Evolutionary conservation across 1,140 invertebrate species (phyloP), one percentile per base, ranked within the genome.

Genomic region (Matsumurasca onukii): DNA sequence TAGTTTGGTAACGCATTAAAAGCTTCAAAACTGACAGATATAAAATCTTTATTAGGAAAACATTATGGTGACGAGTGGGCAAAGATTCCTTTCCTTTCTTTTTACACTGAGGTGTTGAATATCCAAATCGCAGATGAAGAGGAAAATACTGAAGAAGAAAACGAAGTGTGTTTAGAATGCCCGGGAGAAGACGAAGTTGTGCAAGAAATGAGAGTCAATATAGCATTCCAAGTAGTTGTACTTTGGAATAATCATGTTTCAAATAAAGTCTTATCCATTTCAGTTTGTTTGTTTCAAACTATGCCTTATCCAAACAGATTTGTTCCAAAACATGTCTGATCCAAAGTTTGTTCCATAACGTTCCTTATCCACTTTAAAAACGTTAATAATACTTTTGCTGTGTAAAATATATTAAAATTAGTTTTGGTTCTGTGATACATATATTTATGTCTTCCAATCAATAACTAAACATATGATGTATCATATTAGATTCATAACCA

Each of bases 31-130:
- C 25, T 69, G 20, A 49, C 22, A 27, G 68, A 66, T 31, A 31
- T 69, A 20, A 25, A 65, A 48, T 29, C 27, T 22, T 52, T 69
- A 30, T 20, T 65, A 24, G 20, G n/a, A 17, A 65, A 69, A 69
- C 61, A n/a, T n/a, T n/a, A n/a, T n/a, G n/a, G n/a, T n/a, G n/a
- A n/a, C n/a, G n/a, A n/a, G n/a, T n/a, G n/a, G n/a, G n/a, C n/a
- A n/a, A n/a, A n/a, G n/a, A n/a, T n/a, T n/a, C n/a, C n/a, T n/a
- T n/a, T n/a, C n/a, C 51, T 55, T 5, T 55, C 51, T n/a, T 55
- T 55, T 55, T 55, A 55, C 24, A 55, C 5, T 12, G 24, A 55
- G 5, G 5, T 55, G 51, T 5, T 55, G 5, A 22, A 55, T 12
- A 55, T 20, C 5, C 5, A 20, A 55, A 20, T 9, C 5, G 51